Base-by-base conservation (phyloP, 1,140 invertebrate species). In the Coenobita brevimanus region DNA sequence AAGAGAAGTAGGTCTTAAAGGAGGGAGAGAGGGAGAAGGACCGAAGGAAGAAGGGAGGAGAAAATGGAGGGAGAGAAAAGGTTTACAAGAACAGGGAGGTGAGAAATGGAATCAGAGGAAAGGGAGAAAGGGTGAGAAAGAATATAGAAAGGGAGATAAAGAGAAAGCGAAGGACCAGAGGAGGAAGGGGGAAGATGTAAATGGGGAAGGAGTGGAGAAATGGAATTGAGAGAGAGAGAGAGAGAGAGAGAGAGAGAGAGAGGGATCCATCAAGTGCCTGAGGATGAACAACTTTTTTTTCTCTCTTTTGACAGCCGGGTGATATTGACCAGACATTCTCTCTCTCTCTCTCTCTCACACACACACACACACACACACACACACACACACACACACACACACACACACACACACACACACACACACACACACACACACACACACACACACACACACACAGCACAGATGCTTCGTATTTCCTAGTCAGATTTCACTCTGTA, bases 241-340 rank as follows among this genome's bases (percentile, higher is more conserved):
- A 64, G 33, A 21, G 33, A 30, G 21, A 69, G 64, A 69, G 64
- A 69, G 64, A 69, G 13, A 69, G 13, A 69, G 64, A 69, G 64
- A 69, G 64, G n/a, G 24, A 69, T 27, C 30, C 4, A 69, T 10
- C 30, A 36, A 27, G 64, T 38, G 3, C 0, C 3, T 67, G 15
- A 15, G n/a, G 21, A 10, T 13, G 62, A 21, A 67, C 10, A 13
- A 21, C 2, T 4, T 67, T 67, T 30, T 67, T 67, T 30, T 67
- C 36, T 30, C 36, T 67, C 27, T 67, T 67, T 30, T 67, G 27
- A 67, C 36, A n/a, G n/a, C n/a, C n/a, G n/a, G n/a, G n/a, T 67
- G 36, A 30, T 67, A 67, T 67, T 67, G 36, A 30, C 36, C 27
- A 30, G 27, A 67, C 36, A 30, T 30, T 67, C 36, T 30, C 36